phyloP scores from a whole-genome alignment of 2,888 invertebrate species.

The Cerastis leucographa region DNA sequence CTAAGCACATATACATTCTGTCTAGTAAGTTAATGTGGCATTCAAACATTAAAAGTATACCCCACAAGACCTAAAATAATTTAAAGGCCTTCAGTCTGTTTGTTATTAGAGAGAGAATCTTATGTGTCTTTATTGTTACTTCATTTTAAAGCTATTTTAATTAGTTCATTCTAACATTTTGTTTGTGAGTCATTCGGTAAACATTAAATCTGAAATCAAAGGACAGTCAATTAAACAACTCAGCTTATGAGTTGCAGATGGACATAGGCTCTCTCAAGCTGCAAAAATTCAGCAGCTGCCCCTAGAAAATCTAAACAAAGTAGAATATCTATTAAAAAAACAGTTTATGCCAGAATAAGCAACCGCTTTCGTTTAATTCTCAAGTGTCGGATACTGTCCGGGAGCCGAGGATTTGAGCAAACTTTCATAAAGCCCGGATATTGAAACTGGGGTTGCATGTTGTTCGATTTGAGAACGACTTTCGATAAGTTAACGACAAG shows the following conservation, averaged over 20 bases:
- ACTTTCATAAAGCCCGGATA: constrained; percentile 56
- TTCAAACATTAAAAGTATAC: constrained; percentile 16
- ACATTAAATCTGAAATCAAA: background rate
- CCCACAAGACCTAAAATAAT: background rate
- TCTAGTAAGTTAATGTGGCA: background rate
- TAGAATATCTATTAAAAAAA: constrained; percentile 9
- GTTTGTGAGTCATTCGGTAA: background rate
- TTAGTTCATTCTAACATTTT: background rate
- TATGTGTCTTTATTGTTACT: background rate
- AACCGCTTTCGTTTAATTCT: constrained; percentile 52
- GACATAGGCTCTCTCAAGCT: background rate
- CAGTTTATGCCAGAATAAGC: constrained; percentile 32
- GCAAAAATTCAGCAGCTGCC: background rate
- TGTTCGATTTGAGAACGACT: constrained; percentile 35
- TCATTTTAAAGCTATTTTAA: background rate
- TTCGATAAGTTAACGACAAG: constrained; percentile 17
- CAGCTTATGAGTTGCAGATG: background rate
- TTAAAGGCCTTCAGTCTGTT: background rate
- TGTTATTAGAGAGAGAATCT: background rate
- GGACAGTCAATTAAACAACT: background rate
- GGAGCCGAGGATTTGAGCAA: constrained; percentile 43
- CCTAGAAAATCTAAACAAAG: background rate
- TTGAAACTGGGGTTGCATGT: constrained; percentile 51
- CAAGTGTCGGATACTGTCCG: constrained; percentile 56
- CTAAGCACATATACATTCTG: background rate